Percentiles rank a stretch among this genome's conserved stretches.
Evolutionary conservation across 2,797 vertebrate species (phyloP).

Genomic region (Pygocentrus nattereri): DNA sequence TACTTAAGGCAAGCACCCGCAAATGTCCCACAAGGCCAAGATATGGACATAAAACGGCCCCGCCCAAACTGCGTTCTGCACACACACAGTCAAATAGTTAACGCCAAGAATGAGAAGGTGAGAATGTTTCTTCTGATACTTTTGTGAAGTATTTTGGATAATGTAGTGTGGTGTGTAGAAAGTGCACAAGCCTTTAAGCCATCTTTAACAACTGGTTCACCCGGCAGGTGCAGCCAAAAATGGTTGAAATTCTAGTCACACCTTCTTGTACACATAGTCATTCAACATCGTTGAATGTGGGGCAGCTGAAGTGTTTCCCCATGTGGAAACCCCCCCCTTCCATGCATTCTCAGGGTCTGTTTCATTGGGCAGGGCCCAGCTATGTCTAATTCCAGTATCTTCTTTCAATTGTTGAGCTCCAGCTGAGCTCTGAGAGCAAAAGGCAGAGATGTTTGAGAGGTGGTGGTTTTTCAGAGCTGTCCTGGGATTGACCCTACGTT

Average conservation of each 20-base stretch:
- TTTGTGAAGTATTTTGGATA: too few species aligned
- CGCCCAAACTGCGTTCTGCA: conserved; percentile 24
- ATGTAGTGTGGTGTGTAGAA: background rate
- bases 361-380: background rate
- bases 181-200: background rate
- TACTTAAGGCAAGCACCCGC: conserved; percentile 2
- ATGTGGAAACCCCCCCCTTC: background rate
- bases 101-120: background rate
- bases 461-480: conserved; percentile 9
- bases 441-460: too few species aligned
- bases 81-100: background rate
- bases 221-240: background rate
- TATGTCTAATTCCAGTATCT: conserved; percentile 15
- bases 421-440: background rate
- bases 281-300: background rate
- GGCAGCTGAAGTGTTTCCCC: background rate
- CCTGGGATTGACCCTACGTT: conserved; percentile 38
- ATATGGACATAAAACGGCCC: conserved; percentile 34
- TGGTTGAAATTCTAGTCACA: background rate
- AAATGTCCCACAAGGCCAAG: conserved; percentile 37
- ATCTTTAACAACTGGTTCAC: background rate
- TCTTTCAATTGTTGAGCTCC: background rate
- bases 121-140: background rate
- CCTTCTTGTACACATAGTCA: background rate
- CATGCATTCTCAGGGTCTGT: background rate